Base-by-base conservation (phyloP, 1,140 invertebrate genomes). In the Pectinophora gossypiella region DNA sequence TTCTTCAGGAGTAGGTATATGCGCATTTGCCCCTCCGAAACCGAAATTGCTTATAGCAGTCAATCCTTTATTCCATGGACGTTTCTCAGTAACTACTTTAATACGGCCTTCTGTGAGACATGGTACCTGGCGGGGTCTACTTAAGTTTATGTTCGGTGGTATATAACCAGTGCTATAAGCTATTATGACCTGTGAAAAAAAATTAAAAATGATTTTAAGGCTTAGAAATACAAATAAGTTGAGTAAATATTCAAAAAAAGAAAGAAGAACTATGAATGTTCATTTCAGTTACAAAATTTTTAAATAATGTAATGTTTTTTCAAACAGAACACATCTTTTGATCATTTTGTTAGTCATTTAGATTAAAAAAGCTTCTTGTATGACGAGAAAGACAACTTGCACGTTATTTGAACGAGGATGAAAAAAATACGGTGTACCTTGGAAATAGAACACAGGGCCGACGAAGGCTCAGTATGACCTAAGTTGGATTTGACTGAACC, bases 401-500 rank as follows among this genome's bases (percentile, higher is more conserved):
- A n/a, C n/a, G n/a, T n/a, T n/a, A n/a, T n/a, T n/a, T n/a, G n/a
- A n/a, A n/a, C n/a, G n/a, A n/a, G n/a, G n/a, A n/a, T n/a, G n/a
- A n/a, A n/a, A n/a, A n/a, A n/a, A n/a, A n/a, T n/a, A n/a, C n/a
- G n/a, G n/a, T n/a, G n/a, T 62, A 96, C 93, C 88, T 98, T 98
- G 2, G 93, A 91, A 27, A 98, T 65, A 0, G 95, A 94, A 76
- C 94, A 96, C 0, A 96, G 82, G 53, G 96, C 97, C 22, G 96
- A 97, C 1, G 94, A 94, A 5, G 96, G 93, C 82, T 99, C 98
- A 0, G 95, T 91, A 77, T 99, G 98, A 0, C 98, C 98, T 69
- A 98, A 90, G 81, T 98, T 98, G 0, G 96, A 97, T 76, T 99
- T 99, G 0, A 97, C 90, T 0, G 97, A 96, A 3, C 97, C 97